phyloP scores from a whole-genome alignment of 2,113 vertebrate species.

The human (Homo sapiens) region DNA sequence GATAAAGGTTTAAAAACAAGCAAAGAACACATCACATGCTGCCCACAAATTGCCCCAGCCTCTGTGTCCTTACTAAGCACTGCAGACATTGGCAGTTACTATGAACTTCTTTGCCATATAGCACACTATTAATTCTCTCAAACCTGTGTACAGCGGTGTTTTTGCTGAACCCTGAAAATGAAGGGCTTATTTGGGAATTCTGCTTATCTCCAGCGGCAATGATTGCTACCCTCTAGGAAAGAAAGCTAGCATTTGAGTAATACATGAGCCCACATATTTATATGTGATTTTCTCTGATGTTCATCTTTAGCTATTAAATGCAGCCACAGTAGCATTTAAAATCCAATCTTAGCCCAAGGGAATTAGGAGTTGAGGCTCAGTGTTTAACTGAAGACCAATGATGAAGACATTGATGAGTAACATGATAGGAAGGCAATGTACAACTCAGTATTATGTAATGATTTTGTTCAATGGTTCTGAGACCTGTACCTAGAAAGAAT shows the following conservation, averaged over 20 bases:
- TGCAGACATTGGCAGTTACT: neutral
- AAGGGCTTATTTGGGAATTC: neutral
- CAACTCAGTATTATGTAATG: neutral
- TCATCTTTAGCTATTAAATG: slow-evolving; percentile 25
- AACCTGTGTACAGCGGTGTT: neutral
- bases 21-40: slow-evolving; percentile 13
- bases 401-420: neutral
- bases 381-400: neutral
- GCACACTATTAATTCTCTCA: neutral
- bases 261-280: neutral
- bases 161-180: neutral
- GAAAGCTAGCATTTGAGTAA: slow-evolving; percentile 28
- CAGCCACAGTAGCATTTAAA: neutral
- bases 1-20: neutral
- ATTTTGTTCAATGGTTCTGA: neutral
- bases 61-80: neutral
- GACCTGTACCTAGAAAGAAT: neutral
- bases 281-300: neutral
- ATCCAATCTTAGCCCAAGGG: neutral
- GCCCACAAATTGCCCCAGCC: neutral
- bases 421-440: neutral
- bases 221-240: neutral
- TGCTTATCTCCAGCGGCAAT: neutral
- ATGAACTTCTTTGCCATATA: neutral
- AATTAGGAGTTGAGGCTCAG: slow-evolving; percentile 22